Conservation (phyloP, 1,140 invertebrate genomes). For the Diorhabda carinulata region DNA sequence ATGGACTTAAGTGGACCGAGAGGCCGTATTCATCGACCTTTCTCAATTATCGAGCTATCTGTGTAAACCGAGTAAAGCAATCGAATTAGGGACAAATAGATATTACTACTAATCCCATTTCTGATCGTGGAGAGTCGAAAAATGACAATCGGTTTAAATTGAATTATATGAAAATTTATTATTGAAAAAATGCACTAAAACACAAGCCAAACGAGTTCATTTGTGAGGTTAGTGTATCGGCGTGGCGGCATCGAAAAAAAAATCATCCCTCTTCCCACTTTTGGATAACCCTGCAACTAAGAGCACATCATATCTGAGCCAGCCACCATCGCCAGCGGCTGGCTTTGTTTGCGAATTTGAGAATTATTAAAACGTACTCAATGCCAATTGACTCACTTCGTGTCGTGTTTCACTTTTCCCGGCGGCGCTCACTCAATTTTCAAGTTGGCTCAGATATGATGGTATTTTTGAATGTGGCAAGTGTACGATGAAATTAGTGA, state of each 20-base stretch:
- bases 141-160: constrained; percentile 6
- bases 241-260: constrained; percentile 32
- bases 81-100: no score
- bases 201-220: constrained; percentile 13
- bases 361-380: neutral
- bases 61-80: no score
- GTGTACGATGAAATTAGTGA: constrained; percentile 46
- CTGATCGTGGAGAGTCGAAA: no score
- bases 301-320: constrained; percentile 63
- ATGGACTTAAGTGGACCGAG: no score
- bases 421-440: constrained; percentile 43
- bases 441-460: constrained; percentile 64
- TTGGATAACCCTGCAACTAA: constrained; percentile 57
- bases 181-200: constrained; percentile 10
- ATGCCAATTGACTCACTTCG: constrained; percentile 10
- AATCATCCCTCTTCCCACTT: constrained; percentile 36
- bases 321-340: constrained; percentile 41
- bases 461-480: constrained; percentile 63
- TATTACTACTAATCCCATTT: no score
- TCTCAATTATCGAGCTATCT: no score
- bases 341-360: constrained; percentile 28
- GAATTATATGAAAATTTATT: constrained; percentile 12
- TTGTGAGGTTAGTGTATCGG: constrained; percentile 37
- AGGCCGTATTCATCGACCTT: no score
- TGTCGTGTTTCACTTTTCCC: constrained; percentile 46